These are phyloP conservation scores for Acromyrmex charruanus DNA, from an alignment of 1,140 invertebrate genomes.

Conservation along the genomic window DNA sequence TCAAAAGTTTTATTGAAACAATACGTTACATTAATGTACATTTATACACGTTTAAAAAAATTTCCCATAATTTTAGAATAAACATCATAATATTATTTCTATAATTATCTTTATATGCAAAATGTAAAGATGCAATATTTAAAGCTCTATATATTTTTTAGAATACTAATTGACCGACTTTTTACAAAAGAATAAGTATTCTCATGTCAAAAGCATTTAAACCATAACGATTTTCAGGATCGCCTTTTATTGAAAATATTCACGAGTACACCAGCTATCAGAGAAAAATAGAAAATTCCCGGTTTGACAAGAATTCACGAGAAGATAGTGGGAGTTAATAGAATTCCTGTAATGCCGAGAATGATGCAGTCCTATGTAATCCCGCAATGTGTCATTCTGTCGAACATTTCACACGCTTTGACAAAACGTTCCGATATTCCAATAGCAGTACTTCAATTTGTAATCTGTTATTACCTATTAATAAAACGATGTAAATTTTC, in stretches of 20 bases:
- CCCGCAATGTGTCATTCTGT: conserved; percentile 49
- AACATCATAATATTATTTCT: background rate
- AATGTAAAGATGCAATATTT: background rate
- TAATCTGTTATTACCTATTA: conserved; percentile 42
- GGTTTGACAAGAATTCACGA: conserved; percentile 39
- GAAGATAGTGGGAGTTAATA: conserved; percentile 36
- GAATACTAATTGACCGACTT: background rate
- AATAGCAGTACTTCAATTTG: conserved; percentile 47
- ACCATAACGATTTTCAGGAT: conserved; percentile 48
- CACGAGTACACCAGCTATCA: background rate
- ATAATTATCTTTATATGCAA: background rate
- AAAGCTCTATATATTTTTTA: background rate
- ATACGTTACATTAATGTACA: background rate
- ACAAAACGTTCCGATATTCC: conserved; percentile 58
- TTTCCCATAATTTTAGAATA: background rate
- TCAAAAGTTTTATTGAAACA: background rate
- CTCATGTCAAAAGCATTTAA: conserved; percentile 2
- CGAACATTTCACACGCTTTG: conserved; percentile 54
- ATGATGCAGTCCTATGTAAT: conserved; percentile 55
- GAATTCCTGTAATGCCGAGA: conserved; percentile 47
- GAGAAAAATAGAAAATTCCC: conserved; percentile 54
- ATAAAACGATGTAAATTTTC: conserved; percentile 41
- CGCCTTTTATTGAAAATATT: conserved; percentile 53
- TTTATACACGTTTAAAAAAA: background rate
- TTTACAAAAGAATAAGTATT: conserved; percentile 14